Conservation (phyloP, 1,140 invertebrate genomes). For the Mamestra configurata region DNA sequence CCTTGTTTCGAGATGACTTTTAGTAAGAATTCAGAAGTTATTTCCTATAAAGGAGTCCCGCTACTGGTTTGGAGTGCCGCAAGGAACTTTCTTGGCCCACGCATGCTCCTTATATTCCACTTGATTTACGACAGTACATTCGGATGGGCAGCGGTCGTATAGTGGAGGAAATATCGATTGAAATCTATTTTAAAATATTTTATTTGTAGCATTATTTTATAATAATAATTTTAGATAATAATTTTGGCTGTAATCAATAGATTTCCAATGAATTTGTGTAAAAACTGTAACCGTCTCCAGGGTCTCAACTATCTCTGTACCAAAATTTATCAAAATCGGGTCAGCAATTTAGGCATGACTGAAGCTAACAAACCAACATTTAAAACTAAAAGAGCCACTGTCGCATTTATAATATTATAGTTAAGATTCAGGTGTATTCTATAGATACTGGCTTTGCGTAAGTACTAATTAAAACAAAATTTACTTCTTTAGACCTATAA, state of each 20-base stretch:
- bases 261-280: too few relatives aligned
- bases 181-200: constrained; percentile 27
- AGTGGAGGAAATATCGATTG: constrained; percentile 29
- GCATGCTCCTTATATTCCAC: constrained; percentile 56
- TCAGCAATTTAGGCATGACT: too few relatives aligned
- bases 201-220: not conserved
- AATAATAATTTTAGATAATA: too few relatives aligned
- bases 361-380: too few relatives aligned
- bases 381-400: too few relatives aligned
- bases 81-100: constrained; percentile 70
- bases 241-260: too few relatives aligned
- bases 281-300: too few relatives aligned
- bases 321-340: too few relatives aligned
- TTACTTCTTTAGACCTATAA: not conserved
- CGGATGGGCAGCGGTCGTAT: constrained; percentile 8
- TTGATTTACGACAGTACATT: constrained; percentile 37
- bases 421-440: not conserved
- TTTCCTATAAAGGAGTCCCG: constrained; percentile 54
- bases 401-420: too few relatives aligned
- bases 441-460: not conserved
- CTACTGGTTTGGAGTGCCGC: constrained; percentile 66
- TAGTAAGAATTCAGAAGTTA: constrained; percentile 39
- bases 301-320: too few relatives aligned
- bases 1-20: constrained; percentile 4
- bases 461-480: not conserved